Evolutionary conservation across 2,113 vertebrate genomes (phyloP), one percentile per base, ranked within the genome.

Genomic region (Strix uralensis): DNA sequence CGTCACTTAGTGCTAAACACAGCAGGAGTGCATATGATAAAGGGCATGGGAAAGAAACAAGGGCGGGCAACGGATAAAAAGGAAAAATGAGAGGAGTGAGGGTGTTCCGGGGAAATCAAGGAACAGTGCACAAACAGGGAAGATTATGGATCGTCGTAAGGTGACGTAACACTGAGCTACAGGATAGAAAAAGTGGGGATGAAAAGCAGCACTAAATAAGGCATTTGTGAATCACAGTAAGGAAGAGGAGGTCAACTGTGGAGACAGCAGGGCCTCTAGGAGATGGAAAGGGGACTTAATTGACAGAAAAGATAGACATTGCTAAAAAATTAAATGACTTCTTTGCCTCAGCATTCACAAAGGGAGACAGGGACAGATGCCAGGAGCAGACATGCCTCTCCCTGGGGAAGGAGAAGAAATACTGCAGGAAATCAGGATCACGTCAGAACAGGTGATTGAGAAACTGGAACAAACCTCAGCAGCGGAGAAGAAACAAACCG

Each of bases 311-410:
- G 95, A 94, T 87, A 95, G 96, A 95, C 92, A 92, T 87, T 96
- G 91, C 93, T 97, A 88, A 97, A 97, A 97, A 97, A 97, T 97
- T 97, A 94, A 97, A 95, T 95, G 65, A 72, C 93, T 96, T 96
- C 93, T 96, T 96, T 96, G 93, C 96, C 78, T 97, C 69, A 71
- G 93, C 94, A 80, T 97, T 97, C 92, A 95, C 94, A 94, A 96
- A 91, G 82, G 89, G 95, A 71, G 74, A 89, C 74, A 88, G 34
- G 74, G 95, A 94, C 63, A 95, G 96, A 96, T 96, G 97, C 95
- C 96, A 95, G 91, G 65, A 92, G 93, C 95, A 96, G 97, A 96
- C 95, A 95, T 96, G 96, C 93, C 93, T 96, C 92, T 97, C 96
- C 96, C 96, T 91, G 70, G 93, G 95, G 79, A 86, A 80, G 75